These are phyloP conservation scores for Ochropleura plecta DNA, from an alignment of 2,888 invertebrate species.

Conservation along the genomic window DNA sequence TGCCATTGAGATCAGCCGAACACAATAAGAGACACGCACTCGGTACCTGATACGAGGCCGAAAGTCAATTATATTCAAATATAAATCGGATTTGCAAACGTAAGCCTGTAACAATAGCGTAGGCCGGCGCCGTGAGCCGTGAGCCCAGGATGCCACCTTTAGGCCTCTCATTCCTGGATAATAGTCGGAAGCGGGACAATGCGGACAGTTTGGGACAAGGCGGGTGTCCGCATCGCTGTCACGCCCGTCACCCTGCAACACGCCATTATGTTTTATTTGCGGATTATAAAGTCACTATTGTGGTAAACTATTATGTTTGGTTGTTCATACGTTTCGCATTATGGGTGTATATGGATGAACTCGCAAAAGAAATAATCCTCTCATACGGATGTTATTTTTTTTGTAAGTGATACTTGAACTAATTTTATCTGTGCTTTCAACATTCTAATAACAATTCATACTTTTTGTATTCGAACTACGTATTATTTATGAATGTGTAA, in stretches of 20 bases:
- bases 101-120: conserved; percentile 87
- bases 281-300: conserved; percentile 79
- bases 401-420: conserved; percentile 52
- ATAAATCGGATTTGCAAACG: conserved; percentile 90
- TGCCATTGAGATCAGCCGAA: conserved; percentile 87
- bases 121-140: conserved; percentile 78
- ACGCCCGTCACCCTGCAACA: conserved; percentile 66
- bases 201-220: conserved; percentile 70
- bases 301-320: conserved; percentile 64
- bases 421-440: conserved; percentile 2
- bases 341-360: conserved; percentile 48
- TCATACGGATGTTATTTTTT: conserved; percentile 32
- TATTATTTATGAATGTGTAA: not conserved
- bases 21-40: conserved; percentile 86
- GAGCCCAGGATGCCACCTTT: conserved; percentile 70
- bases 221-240: conserved; percentile 68
- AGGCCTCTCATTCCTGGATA: conserved; percentile 72
- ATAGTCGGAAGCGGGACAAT: conserved; percentile 75
- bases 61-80: conserved; percentile 91
- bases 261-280: conserved; percentile 74
- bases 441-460: not conserved
- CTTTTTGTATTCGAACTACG: not conserved
- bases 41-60: conserved; percentile 87
- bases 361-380: conserved; percentile 16
- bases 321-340: conserved; percentile 61